These are phyloP conservation scores for Diloba caeruleocephala DNA, from an alignment of 2,888 invertebrate genomes.

Conservation along the genomic window DNA sequence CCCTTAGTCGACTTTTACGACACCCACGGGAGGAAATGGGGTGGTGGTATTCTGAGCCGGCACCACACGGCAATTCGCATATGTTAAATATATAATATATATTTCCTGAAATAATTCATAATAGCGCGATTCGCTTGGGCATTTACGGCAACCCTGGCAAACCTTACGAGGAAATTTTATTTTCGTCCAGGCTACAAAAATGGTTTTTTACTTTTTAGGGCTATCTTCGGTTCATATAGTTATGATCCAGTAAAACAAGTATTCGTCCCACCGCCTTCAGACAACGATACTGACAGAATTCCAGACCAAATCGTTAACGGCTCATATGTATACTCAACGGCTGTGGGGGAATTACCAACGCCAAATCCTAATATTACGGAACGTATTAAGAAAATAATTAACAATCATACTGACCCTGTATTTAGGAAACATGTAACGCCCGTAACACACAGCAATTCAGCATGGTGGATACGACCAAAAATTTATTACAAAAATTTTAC, in stretches of 20 bases:
- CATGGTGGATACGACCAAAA: slow-evolving; percentile 16
- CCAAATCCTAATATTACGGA: too few species aligned
- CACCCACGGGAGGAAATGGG: too few species aligned
- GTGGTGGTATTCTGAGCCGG: too few species aligned
- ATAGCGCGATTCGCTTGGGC: too few species aligned
- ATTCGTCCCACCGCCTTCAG: slow-evolving; percentile 22
- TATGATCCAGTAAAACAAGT: slow-evolving; percentile 49
- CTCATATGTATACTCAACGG: slow-evolving; percentile 8
- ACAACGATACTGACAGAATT: background rate
- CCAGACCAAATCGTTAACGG: slow-evolving; percentile 2
- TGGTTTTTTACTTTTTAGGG: slow-evolving; percentile 27
- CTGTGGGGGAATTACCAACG: background rate
- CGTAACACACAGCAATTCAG: background rate
- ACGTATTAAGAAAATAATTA: too few species aligned
- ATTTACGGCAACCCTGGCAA: too few species aligned
- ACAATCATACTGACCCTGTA: background rate
- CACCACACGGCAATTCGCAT: too few species aligned
- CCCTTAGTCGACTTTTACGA: too few species aligned
- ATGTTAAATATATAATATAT: too few species aligned
- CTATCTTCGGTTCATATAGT: slow-evolving; percentile 60
- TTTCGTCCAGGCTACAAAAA: background rate
- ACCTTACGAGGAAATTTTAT: too few species aligned
- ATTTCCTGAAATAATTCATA: too few species aligned
- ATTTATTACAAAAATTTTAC: background rate
- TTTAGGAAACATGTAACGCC: slow-evolving; percentile 1